These are phyloP conservation scores for Pogonocichla stellata DNA, from an alignment of 2,113 vertebrate genomes.

Conservation along the genomic window DNA sequence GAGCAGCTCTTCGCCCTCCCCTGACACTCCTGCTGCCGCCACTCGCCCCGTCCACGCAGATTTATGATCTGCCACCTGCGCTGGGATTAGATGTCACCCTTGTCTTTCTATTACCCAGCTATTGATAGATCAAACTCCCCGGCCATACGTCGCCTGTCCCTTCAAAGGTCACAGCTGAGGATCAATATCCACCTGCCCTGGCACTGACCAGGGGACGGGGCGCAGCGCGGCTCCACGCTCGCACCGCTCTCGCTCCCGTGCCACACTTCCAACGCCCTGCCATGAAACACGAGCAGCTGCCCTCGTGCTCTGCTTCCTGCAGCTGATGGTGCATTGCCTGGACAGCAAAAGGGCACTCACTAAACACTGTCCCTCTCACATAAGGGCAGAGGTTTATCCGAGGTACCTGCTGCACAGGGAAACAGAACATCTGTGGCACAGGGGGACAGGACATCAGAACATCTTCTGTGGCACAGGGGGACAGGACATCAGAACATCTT, in stretches of 20 bases:
- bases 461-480: too few relatives aligned
- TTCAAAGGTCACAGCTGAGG: constrained; percentile 72
- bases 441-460: too few relatives aligned
- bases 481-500: accelerated
- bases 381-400: neutral
- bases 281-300: neutral
- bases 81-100: constrained; percentile 88
- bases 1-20: neutral
- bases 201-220: constrained; percentile 24
- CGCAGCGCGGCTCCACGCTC: neutral
- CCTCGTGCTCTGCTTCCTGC: neutral
- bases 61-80: constrained; percentile 80
- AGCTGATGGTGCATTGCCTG: neutral
- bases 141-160: constrained; percentile 76
- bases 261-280: neutral
- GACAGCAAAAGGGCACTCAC: neutral
- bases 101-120: constrained; percentile 84
- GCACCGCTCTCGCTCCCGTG: accelerated
- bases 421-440: too few relatives aligned
- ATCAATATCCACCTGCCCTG: constrained; percentile 76
- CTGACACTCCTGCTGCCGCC: neutral
- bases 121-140: constrained; percentile 84
- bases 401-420: neutral
- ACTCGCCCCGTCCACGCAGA: constrained; percentile 69
- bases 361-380: neutral